A percentile compares a stretch with the other conserved stretches of the same genome.
These are phyloP conservation scores for Calameuta pallipes DNA, from an alignment of 2,888 invertebrate genomes.

Conservation along the genomic window DNA sequence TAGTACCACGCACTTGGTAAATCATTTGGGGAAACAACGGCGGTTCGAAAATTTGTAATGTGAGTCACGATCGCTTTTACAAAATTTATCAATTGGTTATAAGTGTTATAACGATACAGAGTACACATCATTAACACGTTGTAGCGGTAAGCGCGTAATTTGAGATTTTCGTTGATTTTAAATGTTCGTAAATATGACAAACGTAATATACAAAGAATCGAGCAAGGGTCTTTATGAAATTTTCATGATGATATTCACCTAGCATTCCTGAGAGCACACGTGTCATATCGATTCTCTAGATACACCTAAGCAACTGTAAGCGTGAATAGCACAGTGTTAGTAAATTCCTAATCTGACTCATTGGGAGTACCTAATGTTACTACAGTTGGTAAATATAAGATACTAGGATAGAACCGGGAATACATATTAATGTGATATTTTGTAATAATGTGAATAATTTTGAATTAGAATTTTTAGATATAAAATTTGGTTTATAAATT, in stretches of 20 bases:
- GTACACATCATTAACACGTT: neutral
- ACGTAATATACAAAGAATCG: neutral
- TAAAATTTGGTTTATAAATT: neutral
- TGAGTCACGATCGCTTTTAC: neutral
- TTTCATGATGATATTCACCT: constrained; percentile 24
- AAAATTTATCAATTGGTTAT: neutral
- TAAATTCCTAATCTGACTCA: constrained; percentile 55
- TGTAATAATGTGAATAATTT: neutral
- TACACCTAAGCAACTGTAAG: constrained; percentile 21
- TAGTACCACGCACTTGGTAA: constrained; percentile 11
- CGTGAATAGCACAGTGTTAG: constrained; percentile 28
- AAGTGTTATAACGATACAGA: neutral
- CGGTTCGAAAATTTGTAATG: neutral
- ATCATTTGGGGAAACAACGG: constrained; percentile 7
- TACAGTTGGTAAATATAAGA: neutral
- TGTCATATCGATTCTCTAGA: constrained; percentile 51
- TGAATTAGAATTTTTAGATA: neutral
- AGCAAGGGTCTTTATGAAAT: neutral
- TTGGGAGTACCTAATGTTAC: constrained; percentile 27
- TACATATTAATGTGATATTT: neutral
- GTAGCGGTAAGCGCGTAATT: neutral
- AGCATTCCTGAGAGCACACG: constrained; percentile 44
- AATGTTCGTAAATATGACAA: neutral
- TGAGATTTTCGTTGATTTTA: neutral
- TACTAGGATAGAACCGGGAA: neutral